Evolutionary conservation across 1,140 invertebrate species (phyloP).

Genomic region (Trichoplusia ni): DNA sequence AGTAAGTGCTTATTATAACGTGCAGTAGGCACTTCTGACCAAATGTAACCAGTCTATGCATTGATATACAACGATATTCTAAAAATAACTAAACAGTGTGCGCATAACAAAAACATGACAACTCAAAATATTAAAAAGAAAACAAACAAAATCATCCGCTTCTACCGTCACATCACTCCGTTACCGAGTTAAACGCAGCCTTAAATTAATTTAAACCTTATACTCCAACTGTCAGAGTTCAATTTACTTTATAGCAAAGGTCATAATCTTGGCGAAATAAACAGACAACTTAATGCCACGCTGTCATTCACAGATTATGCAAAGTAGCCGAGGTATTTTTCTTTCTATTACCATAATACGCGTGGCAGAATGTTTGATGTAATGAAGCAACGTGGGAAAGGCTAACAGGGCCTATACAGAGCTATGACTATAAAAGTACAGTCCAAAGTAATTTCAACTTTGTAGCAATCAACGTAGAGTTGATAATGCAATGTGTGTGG

Average conservation of each 20-base stretch:
- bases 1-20: not conserved
- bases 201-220: not conserved
- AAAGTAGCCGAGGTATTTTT: slow-evolving; percentile 53
- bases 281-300: slow-evolving; percentile 54
- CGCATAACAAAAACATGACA: slow-evolving; percentile 19
- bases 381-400: slow-evolving; percentile 62
- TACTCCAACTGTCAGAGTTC: not conserved
- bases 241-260: not conserved
- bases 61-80: slow-evolving; percentile 1
- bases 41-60: not conserved
- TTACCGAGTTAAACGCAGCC: slow-evolving; percentile 21
- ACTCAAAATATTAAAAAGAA: slow-evolving; percentile 29
- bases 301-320: slow-evolving; percentile 63
- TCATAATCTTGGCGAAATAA: slow-evolving; percentile 26
- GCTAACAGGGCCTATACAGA: slow-evolving; percentile 42
- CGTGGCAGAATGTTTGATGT: slow-evolving; percentile 57
- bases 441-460: slow-evolving; percentile 10
- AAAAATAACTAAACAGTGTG: not conserved
- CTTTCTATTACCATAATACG: slow-evolving; percentile 59
- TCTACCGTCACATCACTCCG: slow-evolving; percentile 34
- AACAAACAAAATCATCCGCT: slow-evolving; percentile 31
- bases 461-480: not conserved
- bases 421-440: slow-evolving; percentile 11
- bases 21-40: not conserved
- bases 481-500: not conserved